Percentiles rank a stretch among this genome's conserved stretches.
phyloP scores from a whole-genome alignment of 2,888 invertebrate species.

The Podotricha telesiphe region DNA sequence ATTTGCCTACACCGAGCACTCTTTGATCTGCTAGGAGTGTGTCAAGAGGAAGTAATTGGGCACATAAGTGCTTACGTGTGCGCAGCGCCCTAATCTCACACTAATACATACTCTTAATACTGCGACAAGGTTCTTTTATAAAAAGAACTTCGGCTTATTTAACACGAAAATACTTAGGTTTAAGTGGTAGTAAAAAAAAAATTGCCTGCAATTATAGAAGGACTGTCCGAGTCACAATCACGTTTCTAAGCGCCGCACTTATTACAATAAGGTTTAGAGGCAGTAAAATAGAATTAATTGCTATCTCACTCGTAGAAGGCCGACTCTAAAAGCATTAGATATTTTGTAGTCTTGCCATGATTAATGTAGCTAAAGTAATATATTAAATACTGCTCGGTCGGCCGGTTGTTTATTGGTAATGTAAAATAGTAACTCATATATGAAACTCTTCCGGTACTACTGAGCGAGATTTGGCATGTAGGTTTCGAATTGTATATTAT shows the following conservation, averaged over 20 bases:
- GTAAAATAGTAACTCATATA: neutral
- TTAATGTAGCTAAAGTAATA: neutral
- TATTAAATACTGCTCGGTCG: neutral
- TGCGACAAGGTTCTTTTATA: neutral
- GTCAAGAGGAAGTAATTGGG: no score
- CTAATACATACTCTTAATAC: neutral
- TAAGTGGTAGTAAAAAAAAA: neutral
- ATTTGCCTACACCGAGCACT: no score
- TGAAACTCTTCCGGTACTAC: no score
- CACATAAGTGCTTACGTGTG: no score
- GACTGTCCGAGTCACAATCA: conserved; percentile 13
- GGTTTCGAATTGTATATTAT: no score
- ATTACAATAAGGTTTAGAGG: conserved; percentile 30
- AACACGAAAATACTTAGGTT: neutral
- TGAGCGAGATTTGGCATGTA: no score
- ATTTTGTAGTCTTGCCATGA: conserved; percentile 12
- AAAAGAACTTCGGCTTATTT: neutral
- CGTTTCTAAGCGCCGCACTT: conserved; percentile 28
- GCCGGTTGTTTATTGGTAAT: neutral
- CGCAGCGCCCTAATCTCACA: no score
- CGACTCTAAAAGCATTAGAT: conserved; percentile 20
- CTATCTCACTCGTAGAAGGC: conserved; percentile 27
- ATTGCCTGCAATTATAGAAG: conserved; percentile 9
- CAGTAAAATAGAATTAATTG: conserved; percentile 34
- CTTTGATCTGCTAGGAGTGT: no score